phyloP scores from a whole-genome alignment of 1,140 invertebrate species.

The Heliconius hermathena region DNA sequence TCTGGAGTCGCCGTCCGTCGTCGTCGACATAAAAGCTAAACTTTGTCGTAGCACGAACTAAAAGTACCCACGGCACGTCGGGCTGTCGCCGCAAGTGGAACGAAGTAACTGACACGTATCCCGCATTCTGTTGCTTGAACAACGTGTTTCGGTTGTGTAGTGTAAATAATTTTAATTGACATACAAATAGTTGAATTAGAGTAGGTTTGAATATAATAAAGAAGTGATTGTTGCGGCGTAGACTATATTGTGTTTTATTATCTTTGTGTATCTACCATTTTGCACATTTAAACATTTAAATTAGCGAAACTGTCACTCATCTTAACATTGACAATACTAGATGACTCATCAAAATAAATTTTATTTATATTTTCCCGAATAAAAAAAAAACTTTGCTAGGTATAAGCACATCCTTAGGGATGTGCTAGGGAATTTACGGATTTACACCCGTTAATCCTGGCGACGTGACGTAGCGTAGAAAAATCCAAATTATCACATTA shows the following conservation, averaged over 20 bases:
- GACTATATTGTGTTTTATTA: too few species aligned
- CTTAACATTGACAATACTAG: too few species aligned
- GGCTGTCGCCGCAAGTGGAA: background rate
- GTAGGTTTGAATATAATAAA: too few species aligned
- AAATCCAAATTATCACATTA: conserved; percentile 8
- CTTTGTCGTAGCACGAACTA: background rate
- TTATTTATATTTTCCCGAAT: too few species aligned
- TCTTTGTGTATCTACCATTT: too few species aligned
- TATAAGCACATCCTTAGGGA: background rate
- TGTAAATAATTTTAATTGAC: background rate
- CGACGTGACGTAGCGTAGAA: background rate
- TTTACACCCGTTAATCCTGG: background rate
- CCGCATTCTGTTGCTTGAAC: background rate
- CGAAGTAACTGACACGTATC: background rate
- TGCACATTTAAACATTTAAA: too few species aligned
- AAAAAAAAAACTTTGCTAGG: too few species aligned
- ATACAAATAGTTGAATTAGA: background rate
- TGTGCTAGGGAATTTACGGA: too few species aligned
- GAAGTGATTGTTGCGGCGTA: too few species aligned
- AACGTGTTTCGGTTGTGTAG: background rate
- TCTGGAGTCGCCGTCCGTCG: background rate
- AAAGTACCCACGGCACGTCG: background rate
- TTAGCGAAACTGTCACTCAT: too few species aligned
- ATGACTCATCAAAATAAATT: too few species aligned
- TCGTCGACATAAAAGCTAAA: background rate